Evolutionary conservation across 2,888 invertebrate species (phyloP).

Genomic region (Monoplex corrugatus): DNA sequence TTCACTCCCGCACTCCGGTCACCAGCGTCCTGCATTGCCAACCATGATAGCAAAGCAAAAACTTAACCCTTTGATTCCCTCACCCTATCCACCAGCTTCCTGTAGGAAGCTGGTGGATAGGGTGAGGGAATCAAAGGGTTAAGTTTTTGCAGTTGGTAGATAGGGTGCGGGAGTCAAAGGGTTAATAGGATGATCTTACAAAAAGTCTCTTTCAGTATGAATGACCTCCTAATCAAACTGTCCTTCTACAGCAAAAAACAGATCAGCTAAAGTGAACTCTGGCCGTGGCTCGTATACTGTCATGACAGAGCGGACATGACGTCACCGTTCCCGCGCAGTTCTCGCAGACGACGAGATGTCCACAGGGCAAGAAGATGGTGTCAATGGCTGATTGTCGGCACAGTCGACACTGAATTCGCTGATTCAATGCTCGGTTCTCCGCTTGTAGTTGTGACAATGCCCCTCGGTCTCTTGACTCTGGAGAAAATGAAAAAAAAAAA

Average conservation of each 20-base stretch:
- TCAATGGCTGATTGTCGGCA: background rate
- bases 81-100: too few relatives aligned
- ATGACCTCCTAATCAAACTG: background rate
- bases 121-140: too few relatives aligned
- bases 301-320: constrained; percentile 30
- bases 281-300: constrained; percentile 19
- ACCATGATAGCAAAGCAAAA: too few relatives aligned
- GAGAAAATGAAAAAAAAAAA: too few relatives aligned
- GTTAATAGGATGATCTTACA: too few relatives aligned
- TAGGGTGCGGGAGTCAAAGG: too few relatives aligned
- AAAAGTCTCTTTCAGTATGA: too few relatives aligned
- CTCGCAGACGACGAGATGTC: constrained; percentile 38
- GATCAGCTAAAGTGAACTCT: constrained; percentile 12
- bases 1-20: too few relatives aligned
- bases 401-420: background rate
- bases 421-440: background rate
- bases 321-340: constrained; percentile 28
- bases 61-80: too few relatives aligned
- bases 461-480: background rate
- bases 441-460: background rate
- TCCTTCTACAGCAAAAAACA: background rate
- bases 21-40: too few relatives aligned
- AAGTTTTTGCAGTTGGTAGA: too few relatives aligned
- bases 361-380: constrained; percentile 42
- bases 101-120: too few relatives aligned